Percentiles rank a stretch among this genome's conserved stretches.
These are phyloP conservation scores for Pygoscelis antarcticus DNA, from an alignment of 2,113 vertebrate genomes.

Conservation along the genomic window DNA sequence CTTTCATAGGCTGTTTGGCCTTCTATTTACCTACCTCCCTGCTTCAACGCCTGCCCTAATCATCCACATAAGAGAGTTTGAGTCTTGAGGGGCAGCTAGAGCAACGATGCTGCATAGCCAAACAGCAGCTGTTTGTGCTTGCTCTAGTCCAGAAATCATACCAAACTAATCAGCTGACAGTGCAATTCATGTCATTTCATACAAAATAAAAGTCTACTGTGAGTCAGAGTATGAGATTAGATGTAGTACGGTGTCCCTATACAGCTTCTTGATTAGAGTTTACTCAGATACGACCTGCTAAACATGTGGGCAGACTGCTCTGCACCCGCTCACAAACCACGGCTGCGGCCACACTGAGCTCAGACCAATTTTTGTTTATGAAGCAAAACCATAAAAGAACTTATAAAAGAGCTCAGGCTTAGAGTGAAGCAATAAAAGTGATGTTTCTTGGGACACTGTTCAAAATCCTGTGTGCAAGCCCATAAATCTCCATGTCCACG, in stretches of 20 bases:
- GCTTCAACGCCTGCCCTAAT: neutral
- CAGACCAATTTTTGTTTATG: neutral
- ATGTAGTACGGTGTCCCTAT: neutral
- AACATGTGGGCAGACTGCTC: neutral
- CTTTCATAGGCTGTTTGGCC: neutral
- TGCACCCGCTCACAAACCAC: neutral
- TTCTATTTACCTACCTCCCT: neutral
- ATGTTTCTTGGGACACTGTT: neutral
- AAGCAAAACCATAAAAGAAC: neutral
- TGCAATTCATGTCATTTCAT: too few species aligned
- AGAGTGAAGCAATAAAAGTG: neutral
- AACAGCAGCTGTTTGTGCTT: neutral
- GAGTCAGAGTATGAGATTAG: too few species aligned
- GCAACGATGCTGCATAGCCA: neutral
- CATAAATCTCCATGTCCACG: neutral
- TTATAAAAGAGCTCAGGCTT: neutral
- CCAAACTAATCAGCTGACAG: neutral
- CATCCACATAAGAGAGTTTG: rapidly evolving
- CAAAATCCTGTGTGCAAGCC: neutral
- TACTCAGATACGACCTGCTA: neutral
- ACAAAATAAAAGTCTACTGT: neutral
- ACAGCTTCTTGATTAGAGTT: neutral
- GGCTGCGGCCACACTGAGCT: neutral
- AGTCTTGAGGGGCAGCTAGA: neutral
- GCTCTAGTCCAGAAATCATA: neutral